Percentiles rank a stretch among this genome's conserved stretches.
Evolutionary conservation across 2,888 invertebrate species (phyloP).

Genomic region (Caprella mutica): DNA sequence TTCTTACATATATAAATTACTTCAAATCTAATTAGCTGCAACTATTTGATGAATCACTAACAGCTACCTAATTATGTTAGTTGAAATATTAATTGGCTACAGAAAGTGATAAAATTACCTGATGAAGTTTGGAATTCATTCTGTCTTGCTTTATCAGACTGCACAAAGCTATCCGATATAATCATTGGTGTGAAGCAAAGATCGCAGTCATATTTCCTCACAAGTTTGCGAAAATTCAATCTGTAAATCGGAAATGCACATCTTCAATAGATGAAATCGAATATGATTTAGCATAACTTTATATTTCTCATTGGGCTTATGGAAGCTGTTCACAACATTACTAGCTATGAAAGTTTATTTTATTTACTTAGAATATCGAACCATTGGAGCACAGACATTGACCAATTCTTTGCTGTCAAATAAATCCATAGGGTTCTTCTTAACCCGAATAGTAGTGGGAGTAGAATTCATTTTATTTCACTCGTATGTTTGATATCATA

Average conservation of each 20-base stretch:
- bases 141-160: conserved; percentile 70
- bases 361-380: conserved; percentile 72
- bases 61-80: not conserved
- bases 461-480: too few relatives aligned
- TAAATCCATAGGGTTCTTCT: conserved; percentile 47
- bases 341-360: not conserved
- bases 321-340: not conserved
- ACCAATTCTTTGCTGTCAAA: conserved; percentile 54
- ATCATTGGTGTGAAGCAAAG: conserved; percentile 95
- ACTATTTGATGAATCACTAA: not conserved
- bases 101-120: conserved; percentile 37
- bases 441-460: too few relatives aligned
- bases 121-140: conserved; percentile 66
- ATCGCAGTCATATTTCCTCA: conserved; percentile 71
- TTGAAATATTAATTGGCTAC: not conserved
- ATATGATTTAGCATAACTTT: conserved; percentile 2
- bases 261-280: conserved; percentile 8
- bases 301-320: not conserved
- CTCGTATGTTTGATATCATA: too few relatives aligned
- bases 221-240: conserved; percentile 61
- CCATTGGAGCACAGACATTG: conserved; percentile 90
- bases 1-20: not conserved
- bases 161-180: conserved; percentile 81
- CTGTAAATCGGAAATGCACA: conserved; percentile 42
- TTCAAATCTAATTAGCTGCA: not conserved